Evolutionary conservation across 53 echinoderm and acorn worm species (phyloP).

Genomic region (Hippasteria phrygiana): DNA sequence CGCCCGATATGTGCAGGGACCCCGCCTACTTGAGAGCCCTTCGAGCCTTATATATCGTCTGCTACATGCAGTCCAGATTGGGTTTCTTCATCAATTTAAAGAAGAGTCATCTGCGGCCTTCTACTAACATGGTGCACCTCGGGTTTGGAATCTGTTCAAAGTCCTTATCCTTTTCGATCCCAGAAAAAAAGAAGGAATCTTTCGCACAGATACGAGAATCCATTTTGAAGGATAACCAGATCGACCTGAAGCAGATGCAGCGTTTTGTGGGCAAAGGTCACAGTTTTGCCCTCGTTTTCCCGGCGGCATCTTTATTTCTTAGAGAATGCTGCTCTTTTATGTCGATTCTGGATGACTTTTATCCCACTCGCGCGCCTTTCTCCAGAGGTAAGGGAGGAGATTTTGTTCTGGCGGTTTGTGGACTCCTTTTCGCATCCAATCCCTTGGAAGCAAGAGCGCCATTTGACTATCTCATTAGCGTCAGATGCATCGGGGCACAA

Average conservation of each 20-base stretch:
- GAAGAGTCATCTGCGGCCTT: background rate
- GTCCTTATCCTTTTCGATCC: constrained; percentile 3
- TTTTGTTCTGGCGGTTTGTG: too few relatives aligned
- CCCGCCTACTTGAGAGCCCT: background rate
- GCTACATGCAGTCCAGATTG: background rate
- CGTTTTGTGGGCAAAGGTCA: too few relatives aligned
- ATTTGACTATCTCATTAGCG: constrained; percentile 1
- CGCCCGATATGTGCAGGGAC: background rate
- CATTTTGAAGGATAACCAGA: constrained; percentile 1
- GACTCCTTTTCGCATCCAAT: too few relatives aligned
- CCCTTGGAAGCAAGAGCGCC: constrained; percentile 27
- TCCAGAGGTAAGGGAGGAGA: background rate
- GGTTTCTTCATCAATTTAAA: too few relatives aligned
- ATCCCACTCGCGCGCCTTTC: background rate
- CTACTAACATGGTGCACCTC: constrained; percentile 23
- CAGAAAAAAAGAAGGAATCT: constrained; percentile 13
- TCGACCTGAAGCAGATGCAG: too few relatives aligned
- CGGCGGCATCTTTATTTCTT: constrained; percentile 32
- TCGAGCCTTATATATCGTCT: too few relatives aligned
- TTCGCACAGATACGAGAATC: constrained; percentile 22
- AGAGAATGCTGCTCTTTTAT: constrained; percentile 24
- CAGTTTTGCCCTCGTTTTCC: constrained; percentile 26
- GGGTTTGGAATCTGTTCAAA: constrained; percentile 12
- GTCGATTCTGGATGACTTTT: background rate
- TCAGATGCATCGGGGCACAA: constrained; percentile 33